Evolutionary conservation across 1,140 invertebrate species (phyloP).

Genomic region (Acromyrmex heyeri): DNA sequence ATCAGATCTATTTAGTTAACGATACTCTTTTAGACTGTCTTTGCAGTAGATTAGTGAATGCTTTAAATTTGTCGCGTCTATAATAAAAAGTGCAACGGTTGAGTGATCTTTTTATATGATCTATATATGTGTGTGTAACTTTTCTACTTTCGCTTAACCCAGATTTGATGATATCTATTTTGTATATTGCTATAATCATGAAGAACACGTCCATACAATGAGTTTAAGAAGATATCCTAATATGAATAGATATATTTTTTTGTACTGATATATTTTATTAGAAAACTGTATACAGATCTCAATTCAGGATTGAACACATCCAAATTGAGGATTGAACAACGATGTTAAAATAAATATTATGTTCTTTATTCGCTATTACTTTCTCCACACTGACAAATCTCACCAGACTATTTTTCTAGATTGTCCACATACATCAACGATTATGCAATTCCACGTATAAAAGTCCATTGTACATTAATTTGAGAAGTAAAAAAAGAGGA

Average conservation of each 20-base stretch:
- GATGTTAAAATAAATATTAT: constrained; percentile 86
- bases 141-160: constrained; percentile 62
- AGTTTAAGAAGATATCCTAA: background rate
- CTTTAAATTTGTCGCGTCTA: background rate
- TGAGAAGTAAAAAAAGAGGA: constrained; percentile 75
- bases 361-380: constrained; percentile 81
- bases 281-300: constrained; percentile 84
- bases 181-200: background rate
- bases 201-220: background rate
- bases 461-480: constrained; percentile 76
- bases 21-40: constrained; percentile 32
- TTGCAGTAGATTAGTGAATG: background rate
- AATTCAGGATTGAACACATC: constrained; percentile 81
- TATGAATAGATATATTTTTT: constrained; percentile 38
- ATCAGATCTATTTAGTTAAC: background rate
- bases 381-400: constrained; percentile 75
- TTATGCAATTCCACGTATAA: constrained; percentile 77
- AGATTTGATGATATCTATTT: background rate
- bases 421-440: constrained; percentile 76
- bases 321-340: constrained; percentile 84
- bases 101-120: constrained; percentile 18
- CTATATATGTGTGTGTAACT: background rate
- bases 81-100: constrained; percentile 56
- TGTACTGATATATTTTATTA: constrained; percentile 80
- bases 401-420: constrained; percentile 74